Evolutionary conservation across 2,113 vertebrate genomes (phyloP), one percentile per base, ranked within the genome.

Genomic region (Tachuris rubrigastra): DNA sequence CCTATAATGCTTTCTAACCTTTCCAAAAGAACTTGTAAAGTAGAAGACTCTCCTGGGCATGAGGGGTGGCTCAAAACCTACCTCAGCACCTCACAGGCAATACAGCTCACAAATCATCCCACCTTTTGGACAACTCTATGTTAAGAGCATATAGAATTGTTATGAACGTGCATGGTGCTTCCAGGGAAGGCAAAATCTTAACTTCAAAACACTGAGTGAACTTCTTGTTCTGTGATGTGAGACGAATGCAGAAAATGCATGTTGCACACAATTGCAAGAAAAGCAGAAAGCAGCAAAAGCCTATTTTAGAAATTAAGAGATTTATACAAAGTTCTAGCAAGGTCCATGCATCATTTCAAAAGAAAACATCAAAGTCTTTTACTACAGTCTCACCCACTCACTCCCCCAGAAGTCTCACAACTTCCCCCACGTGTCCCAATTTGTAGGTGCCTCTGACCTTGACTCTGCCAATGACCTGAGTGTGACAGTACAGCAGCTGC

Each of bases 1-100:
- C 11, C 6, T 33, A 5, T 2, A 4, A 31, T 0, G 1, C 0
- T 14, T 66, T 52, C 58, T 47, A 42, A 17, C 16, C 69, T 69
- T 37, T 75, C n/a, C 27, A 41, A 41, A 63, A 63, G 12, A 20
- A 20, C 20, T 41, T 12, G 19, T 63, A 3, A 21, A 63, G 27
- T 20, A 63, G 27, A 63, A 41, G 13, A 46, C 18, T 69, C 44
- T 58, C n/a, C 58, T 44, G 50, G n/a, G 15, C 23, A 75, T 5
- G 30, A 78, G 3, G 8, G 6, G 12, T 28, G 30, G 42, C 52
- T 88, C 68, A 37, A 93, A 93, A 63, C 12, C 37, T 25, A 71
- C n/a, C 30, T 71, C 35, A 83, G 30, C 10, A 59, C 14, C 83
- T 21, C 30, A 63, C 37, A 60, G 49, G 67, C 65, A 92, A 88